Percentiles rank a stretch among this genome's conserved stretches.
Evolutionary conservation across 1,140 invertebrate species (phyloP).

Genomic region (Aradophagus sp.): DNA sequence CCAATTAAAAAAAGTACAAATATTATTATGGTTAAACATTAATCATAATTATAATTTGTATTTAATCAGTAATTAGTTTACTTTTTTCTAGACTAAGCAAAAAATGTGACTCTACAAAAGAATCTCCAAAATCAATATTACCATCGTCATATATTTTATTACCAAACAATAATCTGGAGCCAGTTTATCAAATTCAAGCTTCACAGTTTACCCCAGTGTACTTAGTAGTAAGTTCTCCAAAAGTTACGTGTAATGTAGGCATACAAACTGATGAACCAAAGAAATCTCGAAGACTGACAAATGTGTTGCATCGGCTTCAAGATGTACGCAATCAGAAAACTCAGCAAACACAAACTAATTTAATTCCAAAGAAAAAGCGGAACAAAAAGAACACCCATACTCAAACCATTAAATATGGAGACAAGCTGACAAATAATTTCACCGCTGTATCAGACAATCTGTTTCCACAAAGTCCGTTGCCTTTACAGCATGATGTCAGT

Average conservation of each 20-base stretch:
- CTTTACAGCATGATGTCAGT: slow-evolving; percentile 66
- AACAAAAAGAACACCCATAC: slow-evolving; percentile 72
- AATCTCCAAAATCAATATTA: no score
- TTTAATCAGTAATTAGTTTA: no score
- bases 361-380: slow-evolving; percentile 59
- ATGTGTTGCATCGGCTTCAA: slow-evolving; percentile 51
- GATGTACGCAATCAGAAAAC: slow-evolving; percentile 61
- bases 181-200: slow-evolving; percentile 37
- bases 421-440: slow-evolving; percentile 61
- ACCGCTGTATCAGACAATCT: slow-evolving; percentile 64
- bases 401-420: slow-evolving; percentile 68
- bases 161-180: slow-evolving; percentile 44
- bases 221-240: slow-evolving; percentile 51
- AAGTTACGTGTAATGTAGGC: slow-evolving; percentile 61
- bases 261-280: slow-evolving; percentile 71
- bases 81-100: no score
- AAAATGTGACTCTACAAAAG: no score
- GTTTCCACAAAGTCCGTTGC: slow-evolving; percentile 70
- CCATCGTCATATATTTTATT: slow-evolving; percentile 11
- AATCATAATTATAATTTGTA: no score
- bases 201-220: slow-evolving; percentile 37
- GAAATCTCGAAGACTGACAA: slow-evolving; percentile 54
- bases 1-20: no score
- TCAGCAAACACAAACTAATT: slow-evolving; percentile 74
- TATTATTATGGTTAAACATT: no score